Evolutionary conservation across 2,888 invertebrate genomes (phyloP), one percentile per base, ranked within the genome.

Genomic region (Colletes collaris): DNA sequence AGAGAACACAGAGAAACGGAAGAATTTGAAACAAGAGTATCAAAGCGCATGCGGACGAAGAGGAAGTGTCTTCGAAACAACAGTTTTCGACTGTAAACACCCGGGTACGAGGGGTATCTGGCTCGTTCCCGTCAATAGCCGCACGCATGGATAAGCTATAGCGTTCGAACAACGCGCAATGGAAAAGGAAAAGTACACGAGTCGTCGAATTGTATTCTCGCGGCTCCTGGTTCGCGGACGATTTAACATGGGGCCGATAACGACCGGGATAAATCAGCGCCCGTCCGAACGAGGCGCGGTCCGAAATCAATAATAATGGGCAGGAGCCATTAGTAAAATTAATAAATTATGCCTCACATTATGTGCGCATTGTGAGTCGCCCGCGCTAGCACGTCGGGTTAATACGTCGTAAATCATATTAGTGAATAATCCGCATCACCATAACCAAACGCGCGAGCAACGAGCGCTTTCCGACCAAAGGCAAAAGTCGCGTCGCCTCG

Each of bases 241-340:
- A 91, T 91, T 91, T 90, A 91, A 90, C 87, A 86, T 87, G 90
- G 88, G 86, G 87, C 90, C 89, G 92, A 91, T 93, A 93, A 93
- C 91, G 92, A 91, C 89, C 90, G 85, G 89, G 90, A 93, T 93
- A 93, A 93, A 93, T 93, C 92, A 93, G 90, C 87, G 88, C 83
- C 87, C 87, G 88, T 88, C 88, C 89, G 88, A 90, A 89, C 89
- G 90, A 87, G 88, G 87, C 84, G 86, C 88, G 86, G 84, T 79
- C 86, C 89, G 91, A 91, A 93, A 93, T 93, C 93, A 93, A 93
- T 93, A 93, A 93, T 93, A 92, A 93, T 92, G 93, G 92, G 92
- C 92, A 92, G 90, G 90, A 89, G 92, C 93, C 93, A 93, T 93
- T 93, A 93, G 93, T 93, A 93, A 93, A 93, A 93, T 93, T 93